Base-by-base conservation (phyloP, 2,797 vertebrate genomes). In the Serranus cabrilla region DNA sequence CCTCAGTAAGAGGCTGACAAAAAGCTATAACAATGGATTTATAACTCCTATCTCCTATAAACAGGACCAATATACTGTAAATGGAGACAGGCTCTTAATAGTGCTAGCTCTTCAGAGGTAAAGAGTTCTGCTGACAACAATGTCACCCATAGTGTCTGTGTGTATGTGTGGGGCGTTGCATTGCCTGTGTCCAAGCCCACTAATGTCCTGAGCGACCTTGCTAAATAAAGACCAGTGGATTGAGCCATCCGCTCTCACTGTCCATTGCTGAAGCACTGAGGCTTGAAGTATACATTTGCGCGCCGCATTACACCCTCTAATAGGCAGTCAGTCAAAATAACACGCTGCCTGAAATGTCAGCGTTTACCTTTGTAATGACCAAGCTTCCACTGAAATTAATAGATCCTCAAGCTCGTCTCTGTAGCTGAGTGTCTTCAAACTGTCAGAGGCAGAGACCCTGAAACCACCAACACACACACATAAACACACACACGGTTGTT, bases 251-350 rank as follows among this genome's bases (percentile, higher is more conserved):
- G 61, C 83, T 81, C 86, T 71, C 83, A 69, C 80, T 76, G 87
- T 85, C 86, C 90, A 89, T 91, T 90, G 88, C 75, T 17, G 76
- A 51, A 60, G 84, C 92, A 65, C 83, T 75, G 87, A 87, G 82
- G 88, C 93, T 90, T 93, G 91, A 93, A 90, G 91, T 93, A 90
- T 92, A 93, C 91, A 89, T 92, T 93, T 93, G 89, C 76, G 88
- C 87, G 88, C 72, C 23, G 81, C 92, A 92, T 94, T 94, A 92
- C 89, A 87, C 89, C 83, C 72, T 82, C 74, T 93, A 93, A 94
- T 92, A 89, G 91, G 90, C 87, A 91, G 90, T 91, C 92, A 89
- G 91, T 93, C 91, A 91, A 91, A 93, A 93, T 92, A 93, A 93
- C 89, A 89, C n/a, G 61, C 79, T 68, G 88, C 81, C 88, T 76